Evolutionary conservation across 1,140 invertebrate species (phyloP).

Genomic region (Brachionus manjavacas): DNA sequence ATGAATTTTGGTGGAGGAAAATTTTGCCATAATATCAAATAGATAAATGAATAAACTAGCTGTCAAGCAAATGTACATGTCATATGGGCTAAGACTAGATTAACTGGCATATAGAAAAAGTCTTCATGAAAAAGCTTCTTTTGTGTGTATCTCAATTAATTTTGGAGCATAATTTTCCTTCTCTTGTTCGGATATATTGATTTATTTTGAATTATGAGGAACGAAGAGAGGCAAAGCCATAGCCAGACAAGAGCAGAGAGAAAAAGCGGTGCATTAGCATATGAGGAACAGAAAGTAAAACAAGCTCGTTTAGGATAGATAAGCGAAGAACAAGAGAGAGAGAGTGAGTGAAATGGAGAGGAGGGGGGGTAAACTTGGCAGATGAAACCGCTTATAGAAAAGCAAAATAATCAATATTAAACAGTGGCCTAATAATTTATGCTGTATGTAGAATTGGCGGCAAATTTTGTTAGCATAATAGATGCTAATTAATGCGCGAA

Average conservation of each 20-base stretch:
- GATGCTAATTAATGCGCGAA: neutral
- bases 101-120: neutral
- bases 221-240: neutral
- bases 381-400: neutral
- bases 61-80: neutral
- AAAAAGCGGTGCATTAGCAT: neutral
- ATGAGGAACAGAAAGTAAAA: neutral
- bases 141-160: neutral
- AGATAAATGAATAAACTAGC: neutral
- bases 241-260: neutral
- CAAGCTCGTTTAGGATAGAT: neutral
- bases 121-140: neutral
- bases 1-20: neutral
- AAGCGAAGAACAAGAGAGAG: neutral
- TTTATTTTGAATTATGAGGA: conserved; percentile 15
- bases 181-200: neutral
- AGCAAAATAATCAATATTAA: neutral
- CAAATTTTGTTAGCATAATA: neutral
- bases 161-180: neutral
- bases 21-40: too few relatives aligned
- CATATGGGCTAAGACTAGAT: neutral
- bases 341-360: neutral
- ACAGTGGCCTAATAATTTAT: neutral
- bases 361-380: neutral
- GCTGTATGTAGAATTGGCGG: neutral